These are phyloP conservation scores for Lobophora halterata DNA, from an alignment of 2,888 invertebrate genomes.

Conservation along the genomic window DNA sequence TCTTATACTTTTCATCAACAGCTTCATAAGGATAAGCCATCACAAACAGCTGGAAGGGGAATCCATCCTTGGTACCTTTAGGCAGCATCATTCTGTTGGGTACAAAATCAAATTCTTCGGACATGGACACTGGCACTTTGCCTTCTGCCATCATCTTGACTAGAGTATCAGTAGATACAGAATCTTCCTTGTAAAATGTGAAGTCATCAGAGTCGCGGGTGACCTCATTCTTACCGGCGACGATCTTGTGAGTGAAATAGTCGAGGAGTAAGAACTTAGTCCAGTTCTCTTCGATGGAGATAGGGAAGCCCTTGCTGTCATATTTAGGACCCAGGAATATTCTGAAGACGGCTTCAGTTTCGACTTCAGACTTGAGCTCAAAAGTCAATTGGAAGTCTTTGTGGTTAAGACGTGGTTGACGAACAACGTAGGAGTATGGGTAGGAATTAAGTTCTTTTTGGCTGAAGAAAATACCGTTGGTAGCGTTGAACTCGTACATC, in stretches of 20 bases:
- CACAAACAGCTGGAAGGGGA: constrained; percentile 83
- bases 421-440: constrained; percentile 72
- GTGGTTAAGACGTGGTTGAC: constrained; percentile 86
- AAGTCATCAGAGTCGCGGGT: constrained; percentile 84
- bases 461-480: constrained; percentile 69
- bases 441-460: constrained; percentile 53
- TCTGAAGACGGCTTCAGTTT: constrained; percentile 80
- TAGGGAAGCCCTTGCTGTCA: constrained; percentile 76
- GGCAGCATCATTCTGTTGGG: constrained; percentile 87
- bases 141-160: constrained; percentile 79
- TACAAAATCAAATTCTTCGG: constrained; percentile 79
- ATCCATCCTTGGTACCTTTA: constrained; percentile 85
- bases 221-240: constrained; percentile 83
- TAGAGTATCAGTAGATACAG: constrained; percentile 80
- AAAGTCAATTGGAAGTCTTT: constrained; percentile 83
- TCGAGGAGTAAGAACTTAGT: constrained; percentile 83
- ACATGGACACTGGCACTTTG: constrained; percentile 75
- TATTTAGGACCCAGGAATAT: constrained; percentile 87
- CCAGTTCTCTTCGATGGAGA: constrained; percentile 78
- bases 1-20: constrained; percentile 52
- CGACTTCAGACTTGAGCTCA: constrained; percentile 80
- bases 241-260: constrained; percentile 80
- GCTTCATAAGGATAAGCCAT: constrained; percentile 79
- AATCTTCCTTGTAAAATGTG: constrained; percentile 82
- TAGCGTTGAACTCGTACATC: constrained; percentile 82